A percentile compares a stretch with the other conserved stretches of the same genome.
Evolutionary conservation across 2,113 vertebrate genomes (phyloP).

Genomic region (Macrotis lagotis): DNA sequence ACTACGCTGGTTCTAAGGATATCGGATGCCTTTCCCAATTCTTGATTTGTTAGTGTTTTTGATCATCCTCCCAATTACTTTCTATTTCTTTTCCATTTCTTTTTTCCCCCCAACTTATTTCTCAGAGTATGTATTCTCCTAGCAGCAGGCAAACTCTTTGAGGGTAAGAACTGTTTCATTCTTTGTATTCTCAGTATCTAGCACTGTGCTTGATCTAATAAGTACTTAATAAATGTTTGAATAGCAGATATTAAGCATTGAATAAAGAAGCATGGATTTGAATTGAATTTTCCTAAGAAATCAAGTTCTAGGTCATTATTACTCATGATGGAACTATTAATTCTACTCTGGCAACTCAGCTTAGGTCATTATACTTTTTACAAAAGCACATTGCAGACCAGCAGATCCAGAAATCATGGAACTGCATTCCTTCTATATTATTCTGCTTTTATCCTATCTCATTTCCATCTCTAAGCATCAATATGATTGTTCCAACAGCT

Average conservation of each 20-base stretch:
- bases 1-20: not conserved
- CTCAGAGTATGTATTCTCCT: not conserved
- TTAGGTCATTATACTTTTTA: not conserved
- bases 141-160: not conserved
- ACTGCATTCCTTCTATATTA: conserved; percentile 56
- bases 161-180: not conserved
- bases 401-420: conserved; percentile 45
- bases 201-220: not conserved
- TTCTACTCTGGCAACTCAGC: conserved; percentile 6
- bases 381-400: conserved; percentile 40
- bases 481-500: conserved; percentile 60
- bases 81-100: not conserved
- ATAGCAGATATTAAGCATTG: not conserved
- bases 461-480: conserved; percentile 61
- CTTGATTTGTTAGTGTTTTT: not conserved
- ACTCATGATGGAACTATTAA: not conserved
- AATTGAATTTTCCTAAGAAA: not conserved
- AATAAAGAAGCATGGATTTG: not conserved
- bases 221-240: not conserved
- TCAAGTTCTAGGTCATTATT: not conserved
- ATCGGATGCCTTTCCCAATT: not conserved
- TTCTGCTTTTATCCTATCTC: conserved; percentile 57
- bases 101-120: not conserved
- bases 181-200: not conserved
- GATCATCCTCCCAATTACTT: not conserved